Conservation (phyloP, 2,797 vertebrate species). For the Hypotaenidia philippensis region DNA sequence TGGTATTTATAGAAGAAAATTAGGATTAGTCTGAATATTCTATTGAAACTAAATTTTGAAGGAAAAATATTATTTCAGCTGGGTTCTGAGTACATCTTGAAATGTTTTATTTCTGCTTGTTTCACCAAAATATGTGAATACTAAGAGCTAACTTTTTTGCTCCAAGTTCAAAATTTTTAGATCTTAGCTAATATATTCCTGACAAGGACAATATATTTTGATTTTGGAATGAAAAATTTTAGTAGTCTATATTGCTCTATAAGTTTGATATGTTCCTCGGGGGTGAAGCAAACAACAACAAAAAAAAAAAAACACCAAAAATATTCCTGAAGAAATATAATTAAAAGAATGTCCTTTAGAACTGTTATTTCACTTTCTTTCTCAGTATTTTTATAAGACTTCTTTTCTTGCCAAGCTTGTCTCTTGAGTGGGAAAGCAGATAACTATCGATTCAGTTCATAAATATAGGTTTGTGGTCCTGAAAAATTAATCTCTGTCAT, state of each 20-base stretch:
- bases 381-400: background rate
- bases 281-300: background rate
- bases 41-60: background rate
- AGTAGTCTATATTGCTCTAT: background rate
- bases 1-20: background rate
- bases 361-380: background rate
- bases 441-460: slow-evolving; percentile 21
- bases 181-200: background rate
- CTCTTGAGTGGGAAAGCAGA: background rate
- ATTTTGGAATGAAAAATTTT: background rate
- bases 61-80: background rate
- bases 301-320: background rate
- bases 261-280: background rate
- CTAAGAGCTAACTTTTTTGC: background rate
- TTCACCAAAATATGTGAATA: background rate
- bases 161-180: background rate
- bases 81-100: background rate
- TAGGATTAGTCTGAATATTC: background rate
- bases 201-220: background rate
- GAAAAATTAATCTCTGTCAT: slow-evolving; percentile 33
- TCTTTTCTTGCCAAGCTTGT: background rate
- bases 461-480: background rate
- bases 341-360: background rate
- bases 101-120: background rate
- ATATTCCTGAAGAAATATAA: background rate